A percentile compares a stretch with the other conserved stretches of the same genome.
These are phyloP conservation scores for Pectinophora gossypiella DNA, from an alignment of 1,140 invertebrate species.

Conservation along the genomic window DNA sequence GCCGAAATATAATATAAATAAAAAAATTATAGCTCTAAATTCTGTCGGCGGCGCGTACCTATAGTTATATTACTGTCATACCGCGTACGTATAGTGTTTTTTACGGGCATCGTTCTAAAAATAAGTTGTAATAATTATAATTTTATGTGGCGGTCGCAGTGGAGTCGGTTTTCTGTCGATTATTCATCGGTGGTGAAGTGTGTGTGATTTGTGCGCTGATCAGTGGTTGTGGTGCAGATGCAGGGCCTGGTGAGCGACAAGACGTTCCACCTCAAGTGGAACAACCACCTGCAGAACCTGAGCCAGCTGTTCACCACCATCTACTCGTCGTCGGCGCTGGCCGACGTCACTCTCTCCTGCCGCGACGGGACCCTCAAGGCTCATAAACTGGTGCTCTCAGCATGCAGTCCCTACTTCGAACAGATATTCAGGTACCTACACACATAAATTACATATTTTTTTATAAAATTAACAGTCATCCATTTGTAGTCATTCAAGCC, in stretches of 20 bases:
- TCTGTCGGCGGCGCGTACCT: conserved; percentile 71
- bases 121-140: conserved; percentile 76
- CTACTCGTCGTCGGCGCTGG: conserved; percentile 81
- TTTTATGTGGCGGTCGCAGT: conserved; percentile 73
- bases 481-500: not conserved
- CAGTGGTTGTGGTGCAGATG: conserved; percentile 71
- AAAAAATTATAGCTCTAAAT: conserved; percentile 70
- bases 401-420: conserved; percentile 86
- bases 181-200: conserved; percentile 52
- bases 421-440: conserved; percentile 79
- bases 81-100: conserved; percentile 75
- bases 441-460: too few species aligned
- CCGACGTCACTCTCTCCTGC: conserved; percentile 80
- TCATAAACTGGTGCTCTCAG: conserved; percentile 83
- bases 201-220: conserved; percentile 53
- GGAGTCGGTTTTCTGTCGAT: conserved; percentile 68
- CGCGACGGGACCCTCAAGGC: conserved; percentile 80
- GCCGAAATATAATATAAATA: conserved; percentile 63
- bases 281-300: conserved; percentile 84
- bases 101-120: conserved; percentile 75
- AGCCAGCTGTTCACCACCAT: conserved; percentile 82
- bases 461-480: conserved; percentile 6
- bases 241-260: conserved; percentile 77
- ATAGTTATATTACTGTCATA: conserved; percentile 73
- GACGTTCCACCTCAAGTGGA: conserved; percentile 84